phyloP scores from a whole-genome alignment of 2,113 vertebrate species.

The Suncus etruscus region DNA sequence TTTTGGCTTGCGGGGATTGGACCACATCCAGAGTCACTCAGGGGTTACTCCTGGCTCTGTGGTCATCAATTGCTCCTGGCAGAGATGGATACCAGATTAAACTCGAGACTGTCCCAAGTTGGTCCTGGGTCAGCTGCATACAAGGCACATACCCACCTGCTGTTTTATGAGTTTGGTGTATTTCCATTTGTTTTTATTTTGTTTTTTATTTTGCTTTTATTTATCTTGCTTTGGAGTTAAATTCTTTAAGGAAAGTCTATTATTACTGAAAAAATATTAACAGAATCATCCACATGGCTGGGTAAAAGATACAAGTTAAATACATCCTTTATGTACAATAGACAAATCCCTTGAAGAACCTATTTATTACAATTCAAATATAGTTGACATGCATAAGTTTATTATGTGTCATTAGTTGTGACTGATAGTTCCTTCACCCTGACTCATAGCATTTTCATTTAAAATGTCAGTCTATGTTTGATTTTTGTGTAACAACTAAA shows the following conservation, averaged over 20 bases:
- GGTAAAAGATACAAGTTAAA: background rate
- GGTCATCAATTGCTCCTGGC: no score
- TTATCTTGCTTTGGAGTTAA: no score
- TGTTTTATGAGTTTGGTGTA: no score
- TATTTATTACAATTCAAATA: conserved; percentile 4
- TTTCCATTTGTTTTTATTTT: no score
- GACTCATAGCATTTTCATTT: background rate
- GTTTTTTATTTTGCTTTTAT: no score
- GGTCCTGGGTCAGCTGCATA: no score
- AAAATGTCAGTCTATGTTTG: background rate
- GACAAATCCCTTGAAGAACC: background rate
- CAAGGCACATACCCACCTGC: no score
- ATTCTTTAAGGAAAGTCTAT: background rate
- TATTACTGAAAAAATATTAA: background rate
- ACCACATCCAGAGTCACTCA: no score
- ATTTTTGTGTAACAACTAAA: background rate
- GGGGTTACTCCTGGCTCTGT: no score
- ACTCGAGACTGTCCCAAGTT: no score
- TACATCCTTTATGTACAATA: background rate
- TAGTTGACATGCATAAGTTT: background rate
- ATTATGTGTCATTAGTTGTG: background rate
- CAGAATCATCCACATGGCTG: background rate
- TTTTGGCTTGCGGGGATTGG: no score
- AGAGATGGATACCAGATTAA: no score
- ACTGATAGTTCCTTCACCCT: background rate